Evolutionary conservation across 92 coral and sea anemone species (phyloP).

Genomic region (Epizoanthus fatuus): DNA sequence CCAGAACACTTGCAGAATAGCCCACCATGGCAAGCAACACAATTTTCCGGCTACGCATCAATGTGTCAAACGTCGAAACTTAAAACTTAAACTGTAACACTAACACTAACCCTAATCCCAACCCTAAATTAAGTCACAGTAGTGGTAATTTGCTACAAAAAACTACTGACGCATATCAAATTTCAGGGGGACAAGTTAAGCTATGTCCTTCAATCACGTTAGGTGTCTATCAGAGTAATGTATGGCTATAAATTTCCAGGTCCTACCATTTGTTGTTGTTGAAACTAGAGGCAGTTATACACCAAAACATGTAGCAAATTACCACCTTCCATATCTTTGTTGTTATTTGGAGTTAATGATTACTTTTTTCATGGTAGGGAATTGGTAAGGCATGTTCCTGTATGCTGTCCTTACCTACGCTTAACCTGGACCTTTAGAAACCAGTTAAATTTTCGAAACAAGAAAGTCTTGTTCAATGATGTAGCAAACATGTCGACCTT

Average conservation of each 20-base stretch:
- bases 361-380: conserved; percentile 2
- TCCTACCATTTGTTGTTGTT: background rate
- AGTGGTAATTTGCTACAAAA: background rate
- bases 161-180: conserved; percentile 6
- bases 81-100: no score
- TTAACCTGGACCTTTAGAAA: conserved; percentile 17
- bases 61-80: no score
- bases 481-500: conserved; percentile 17
- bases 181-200: conserved; percentile 20
- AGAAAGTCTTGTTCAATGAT: conserved; percentile 25
- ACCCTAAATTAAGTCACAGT: no score
- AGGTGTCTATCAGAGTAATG: background rate
- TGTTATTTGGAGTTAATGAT: conserved; percentile 22
- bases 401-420: conserved; percentile 9
- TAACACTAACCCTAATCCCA: no score
- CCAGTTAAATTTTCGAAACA: conserved; percentile 15
- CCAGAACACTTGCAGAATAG: background rate
- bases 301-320: background rate
- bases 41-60: no score
- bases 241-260: background rate
- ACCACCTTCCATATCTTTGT: conserved; percentile 5
- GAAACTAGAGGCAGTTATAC: no score
- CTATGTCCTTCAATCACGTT: conserved; percentile 18
- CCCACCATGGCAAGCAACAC: no score
- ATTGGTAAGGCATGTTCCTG: conserved; percentile 13